Evolutionary conservation across 2,113 vertebrate genomes (phyloP).

Genomic region (Clarias gariepinus): DNA sequence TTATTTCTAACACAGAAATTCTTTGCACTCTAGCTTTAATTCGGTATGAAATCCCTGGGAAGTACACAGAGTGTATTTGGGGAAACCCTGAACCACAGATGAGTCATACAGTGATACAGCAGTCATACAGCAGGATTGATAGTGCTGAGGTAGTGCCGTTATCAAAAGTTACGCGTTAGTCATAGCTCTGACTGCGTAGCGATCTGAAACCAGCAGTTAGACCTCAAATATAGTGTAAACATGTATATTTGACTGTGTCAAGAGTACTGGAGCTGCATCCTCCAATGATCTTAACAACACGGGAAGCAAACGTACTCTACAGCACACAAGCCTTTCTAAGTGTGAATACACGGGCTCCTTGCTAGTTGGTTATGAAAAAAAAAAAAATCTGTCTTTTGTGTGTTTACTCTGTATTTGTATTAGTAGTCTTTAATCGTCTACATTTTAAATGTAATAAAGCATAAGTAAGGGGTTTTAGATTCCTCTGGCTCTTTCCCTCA

Average conservation of each 20-base stretch:
- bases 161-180: slow-evolving; percentile 28
- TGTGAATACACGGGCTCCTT: not conserved
- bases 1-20: too few species aligned
- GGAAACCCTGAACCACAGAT: slow-evolving; percentile 1
- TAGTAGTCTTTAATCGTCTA: not conserved
- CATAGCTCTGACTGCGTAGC: slow-evolving; percentile 35
- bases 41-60: not conserved
- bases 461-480: not conserved
- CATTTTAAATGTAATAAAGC: not conserved
- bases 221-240: slow-evolving; percentile 7
- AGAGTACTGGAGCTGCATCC: too few species aligned
- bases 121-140: not conserved
- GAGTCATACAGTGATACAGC: slow-evolving; percentile 9
- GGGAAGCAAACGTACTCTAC: not conserved
- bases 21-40: not conserved
- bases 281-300: not conserved
- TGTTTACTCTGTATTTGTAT: not conserved
- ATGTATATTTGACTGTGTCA: not conserved
- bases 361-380: not conserved
- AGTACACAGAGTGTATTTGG: not conserved
- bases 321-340: not conserved
- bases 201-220: slow-evolving; percentile 28
- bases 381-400: not conserved
- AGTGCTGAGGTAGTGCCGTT: not conserved
- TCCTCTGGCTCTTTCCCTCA: not conserved